Evolutionary conservation across 2,113 vertebrate genomes (phyloP), one percentile per base, ranked within the genome.

Genomic region (Apaloderma vittatum): DNA sequence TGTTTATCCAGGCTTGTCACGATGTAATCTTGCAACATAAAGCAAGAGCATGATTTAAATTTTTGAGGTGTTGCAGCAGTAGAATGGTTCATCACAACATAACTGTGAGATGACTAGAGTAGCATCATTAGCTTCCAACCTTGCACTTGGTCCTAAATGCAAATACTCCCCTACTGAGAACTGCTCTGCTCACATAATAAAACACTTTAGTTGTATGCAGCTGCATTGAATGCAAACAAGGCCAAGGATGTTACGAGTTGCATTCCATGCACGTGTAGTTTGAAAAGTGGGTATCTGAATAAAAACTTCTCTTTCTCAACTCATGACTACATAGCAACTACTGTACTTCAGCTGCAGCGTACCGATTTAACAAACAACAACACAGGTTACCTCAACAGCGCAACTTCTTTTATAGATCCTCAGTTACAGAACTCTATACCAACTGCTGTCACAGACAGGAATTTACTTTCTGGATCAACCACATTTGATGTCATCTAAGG

Each of bases 271-370:
- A 32, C 0, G 2, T 2, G 24, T 7, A 71, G 32, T 59, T 29
- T 78, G 34, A 12, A 1, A 66, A 67, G 4, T 14, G 45, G 21
- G 74, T 32, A 49, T 54, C 3, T 0, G 3, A 1, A 4, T 3
- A 87, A 62, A 2, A 30, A 52, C 16, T 30, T 67, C 23, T 49
- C 49, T 12, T 46, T 86, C 32, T 27, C 32, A 61, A 14, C 15
- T 52, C 43, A 26, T 4, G 4, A 67, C 30, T 43, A 18, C 1
- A 8, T 8, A 66, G 49, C 32, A 74, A 73, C 9, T 34, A 46
- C 27, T 3, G 6, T 17, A 72, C 9, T 29, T 85, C 16, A 26
- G 18, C 45, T 66, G 40, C 40, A 79, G 43, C 13, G 40, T 61
- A 5, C 29, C 67, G 29, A 58, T 68, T 34, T 27, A 66, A 63